Percentiles rank a stretch among this genome's conserved stretches.
These are phyloP conservation scores for Poeciliopsis retropinna DNA, from an alignment of 2,113 vertebrate species.

Conservation along the genomic window DNA sequence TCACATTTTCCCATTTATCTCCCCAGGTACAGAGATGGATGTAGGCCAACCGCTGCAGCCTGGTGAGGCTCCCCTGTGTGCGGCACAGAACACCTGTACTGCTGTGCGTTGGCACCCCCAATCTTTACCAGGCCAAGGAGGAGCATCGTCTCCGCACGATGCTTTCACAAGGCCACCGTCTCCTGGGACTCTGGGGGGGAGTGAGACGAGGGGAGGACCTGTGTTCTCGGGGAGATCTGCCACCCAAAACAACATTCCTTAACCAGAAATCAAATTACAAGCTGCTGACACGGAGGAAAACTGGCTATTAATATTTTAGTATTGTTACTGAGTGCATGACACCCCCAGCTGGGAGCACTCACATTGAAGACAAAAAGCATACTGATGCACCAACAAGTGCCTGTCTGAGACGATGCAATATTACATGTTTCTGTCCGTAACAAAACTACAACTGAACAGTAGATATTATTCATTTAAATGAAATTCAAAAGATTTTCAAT, in stretches of 20 bases:
- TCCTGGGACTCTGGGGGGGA: constrained; percentile 42
- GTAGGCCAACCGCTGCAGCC: constrained; percentile 69
- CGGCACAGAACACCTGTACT: constrained; percentile 73
- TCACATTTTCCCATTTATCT: constrained; percentile 77
- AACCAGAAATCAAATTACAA: constrained; percentile 71
- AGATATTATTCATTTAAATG: background rate
- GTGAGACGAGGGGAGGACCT: constrained; percentile 41
- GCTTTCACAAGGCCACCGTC: constrained; percentile 46
- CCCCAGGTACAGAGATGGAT: constrained; percentile 80
- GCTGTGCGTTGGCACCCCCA: constrained; percentile 72
- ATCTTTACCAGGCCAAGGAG: constrained; percentile 82
- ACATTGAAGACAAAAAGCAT: constrained; percentile 12
- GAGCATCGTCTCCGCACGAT: constrained; percentile 67
- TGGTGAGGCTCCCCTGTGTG: constrained; percentile 72
- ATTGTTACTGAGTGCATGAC: constrained; percentile 46
- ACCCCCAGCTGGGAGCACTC: constrained; percentile 41
- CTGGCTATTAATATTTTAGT: constrained; percentile 72
- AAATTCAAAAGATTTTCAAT: background rate
- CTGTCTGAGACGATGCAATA: constrained; percentile 18
- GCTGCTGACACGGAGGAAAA: constrained; percentile 67
- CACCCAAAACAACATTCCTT: constrained; percentile 67
- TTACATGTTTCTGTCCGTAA: background rate
- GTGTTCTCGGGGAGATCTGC: constrained; percentile 49
- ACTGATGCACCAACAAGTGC: constrained; percentile 68
- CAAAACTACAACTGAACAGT: background rate